Evolutionary conservation across 2,797 vertebrate genomes (phyloP), one percentile per base, ranked within the genome.

Genomic region (Urophycis tenuis): DNA sequence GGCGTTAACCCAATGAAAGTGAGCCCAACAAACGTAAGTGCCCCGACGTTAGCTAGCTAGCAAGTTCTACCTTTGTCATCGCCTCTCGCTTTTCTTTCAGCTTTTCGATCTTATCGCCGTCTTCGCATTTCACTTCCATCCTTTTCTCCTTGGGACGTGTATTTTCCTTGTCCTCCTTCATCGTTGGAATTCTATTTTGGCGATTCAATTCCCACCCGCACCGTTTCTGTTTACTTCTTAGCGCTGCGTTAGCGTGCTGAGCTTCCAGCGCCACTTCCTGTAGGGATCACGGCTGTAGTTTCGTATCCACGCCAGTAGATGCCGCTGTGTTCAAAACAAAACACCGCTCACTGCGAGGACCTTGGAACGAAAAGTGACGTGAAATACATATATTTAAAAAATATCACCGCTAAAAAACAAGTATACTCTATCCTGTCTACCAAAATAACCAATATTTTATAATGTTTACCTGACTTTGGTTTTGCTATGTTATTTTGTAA

Each of bases 151-250:
- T 95, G 0, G 96, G 97, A 25, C 96, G 94, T 1, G 94, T 92
- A 74, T 98, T 96, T 77, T 98, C 97, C 83, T 97, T 98, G 79
- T 97, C 96, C 85, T 99, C 97, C 87, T 97, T 98, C 97, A 98
- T 98, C 39, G 7, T 75, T 79, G 17, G 73, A 77, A 71, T 9
- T 35, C 73, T 80, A 74, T 22, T 81, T 75, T 14, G 35, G 41
- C 2, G 36, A 6, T 32, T 60, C 81, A 64, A 79, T 73, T 17
- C 78, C 84, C 74, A 67, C 19, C 49, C 17, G n/a, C 83, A 76
- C 79, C 12, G 82, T 79, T 87, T 79, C 85, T 91, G 89, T 90
- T 91, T 93, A 92, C 90, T 89, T 91, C 88, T 79, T 79, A 81
- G 85, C 83, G 80, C 84, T 82, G 82, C 85, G 83, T 88, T 89